Percentiles rank a stretch among this genome's conserved stretches.
Conservation (phyloP, 2,113 vertebrate species). For the Amphilophus citrinellus region DNA sequence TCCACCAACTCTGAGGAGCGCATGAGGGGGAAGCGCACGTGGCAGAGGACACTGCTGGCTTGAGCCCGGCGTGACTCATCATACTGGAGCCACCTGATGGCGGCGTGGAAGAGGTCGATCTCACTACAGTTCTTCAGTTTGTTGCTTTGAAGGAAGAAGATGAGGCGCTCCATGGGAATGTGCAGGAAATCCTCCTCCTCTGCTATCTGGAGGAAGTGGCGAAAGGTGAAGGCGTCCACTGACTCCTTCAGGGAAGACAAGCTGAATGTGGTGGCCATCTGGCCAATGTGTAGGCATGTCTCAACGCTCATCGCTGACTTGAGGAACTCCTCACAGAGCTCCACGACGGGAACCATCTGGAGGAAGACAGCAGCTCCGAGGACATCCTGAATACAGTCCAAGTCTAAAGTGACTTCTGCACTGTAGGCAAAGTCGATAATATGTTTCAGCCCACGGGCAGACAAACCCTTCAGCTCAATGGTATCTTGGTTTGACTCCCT, state of each 20-base stretch:
- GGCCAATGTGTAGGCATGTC: constrained; percentile 95
- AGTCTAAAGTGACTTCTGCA: constrained; percentile 92
- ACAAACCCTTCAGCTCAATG: constrained; percentile 94
- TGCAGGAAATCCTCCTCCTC: constrained; percentile 96
- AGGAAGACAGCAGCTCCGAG: constrained; percentile 97
- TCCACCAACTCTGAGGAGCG: constrained; percentile 95
- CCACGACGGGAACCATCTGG: constrained; percentile 96
- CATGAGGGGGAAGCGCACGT: constrained; percentile 97
- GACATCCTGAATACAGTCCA: constrained; percentile 97
- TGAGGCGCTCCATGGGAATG: constrained; percentile 91
- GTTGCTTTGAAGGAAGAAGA: constrained; percentile 98
- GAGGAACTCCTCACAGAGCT: constrained; percentile 97
- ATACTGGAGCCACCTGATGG: constrained; percentile 91
- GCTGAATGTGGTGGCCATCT: constrained; percentile 98
- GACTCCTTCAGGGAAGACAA: constrained; percentile 94
- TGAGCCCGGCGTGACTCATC: constrained; percentile 84
- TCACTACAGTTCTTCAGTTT: constrained; percentile 93
- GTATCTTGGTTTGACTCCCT: constrained; percentile 91
- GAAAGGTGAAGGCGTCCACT: constrained; percentile 93
- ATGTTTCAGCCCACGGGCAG: constrained; percentile 91
- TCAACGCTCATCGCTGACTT: constrained; percentile 98
- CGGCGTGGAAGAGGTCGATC: constrained; percentile 92
- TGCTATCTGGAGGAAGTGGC: constrained; percentile 95
- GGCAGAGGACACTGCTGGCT: constrained; percentile 90
- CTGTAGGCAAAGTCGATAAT: constrained; percentile 99